Evolutionary conservation across 2,888 invertebrate species (phyloP), one percentile per base, ranked within the genome.

Genomic region (Choreutis nemorana): DNA sequence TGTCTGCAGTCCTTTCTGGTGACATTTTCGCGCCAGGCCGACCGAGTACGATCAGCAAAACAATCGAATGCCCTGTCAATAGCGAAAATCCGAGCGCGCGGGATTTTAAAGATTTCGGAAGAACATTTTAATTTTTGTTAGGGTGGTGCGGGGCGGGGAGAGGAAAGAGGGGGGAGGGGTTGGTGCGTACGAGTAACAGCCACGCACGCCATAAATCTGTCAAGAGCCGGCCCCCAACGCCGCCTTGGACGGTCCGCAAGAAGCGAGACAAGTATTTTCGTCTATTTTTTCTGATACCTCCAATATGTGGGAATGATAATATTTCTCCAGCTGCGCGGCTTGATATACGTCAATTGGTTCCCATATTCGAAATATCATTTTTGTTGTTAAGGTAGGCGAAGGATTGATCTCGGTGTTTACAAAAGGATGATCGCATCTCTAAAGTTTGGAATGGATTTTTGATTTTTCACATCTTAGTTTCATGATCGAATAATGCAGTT

Each of bases 131-230:
- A 67, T 68, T 64, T 63, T 58, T 48, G 52, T 56, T 51, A 48
- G 45, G 48, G 50, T 40, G 39, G 50, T 28, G 34, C 30, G 32
- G 31, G 23, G 24, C 27, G 33, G 35, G 31, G 29, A 21, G 9
- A 9, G 8, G 23, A 13, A n/a, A n/a, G n/a, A n/a, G 31, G 34
- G 40, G 37, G 31, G 33, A 35, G 33, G 39, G 44, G 38, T 42
- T 45, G 48, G 41, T 55, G 54, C 54, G 57, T 55, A 54, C 55
- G 56, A 56, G 61, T 55, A 55, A 56, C 59, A 50, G 56, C 63
- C 64, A 60, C 65, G 63, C 61, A 61, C 58, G 63, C 65, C 45
- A 63, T 72, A 72, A 71, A 71, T 72, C 72, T 71, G 70, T 70
- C 72, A 72, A 44, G 49, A 48, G 50, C 44, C 51, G 54, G 55